A percentile compares a stretch with the other conserved stretches of the same genome.
These are phyloP conservation scores for Entomyzon cyanotis DNA, from an alignment of 2,113 vertebrate species.

Conservation along the genomic window DNA sequence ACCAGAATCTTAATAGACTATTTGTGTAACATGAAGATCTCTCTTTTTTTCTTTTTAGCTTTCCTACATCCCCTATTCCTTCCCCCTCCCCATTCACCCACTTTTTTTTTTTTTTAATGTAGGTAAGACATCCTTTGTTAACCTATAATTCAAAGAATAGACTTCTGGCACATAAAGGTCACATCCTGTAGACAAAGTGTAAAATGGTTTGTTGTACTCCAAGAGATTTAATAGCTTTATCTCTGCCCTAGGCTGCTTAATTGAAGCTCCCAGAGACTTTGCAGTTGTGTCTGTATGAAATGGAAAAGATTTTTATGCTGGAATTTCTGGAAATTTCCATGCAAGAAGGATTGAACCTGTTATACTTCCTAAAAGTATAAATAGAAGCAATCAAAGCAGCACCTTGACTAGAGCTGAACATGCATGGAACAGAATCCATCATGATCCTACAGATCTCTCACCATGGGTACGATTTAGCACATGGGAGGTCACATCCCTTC, in stretches of 20 bases:
- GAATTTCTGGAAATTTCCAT: background rate
- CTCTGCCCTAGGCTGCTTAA: background rate
- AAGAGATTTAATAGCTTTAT: background rate
- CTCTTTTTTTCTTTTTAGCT: background rate
- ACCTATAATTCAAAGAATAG: background rate
- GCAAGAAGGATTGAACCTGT: background rate
- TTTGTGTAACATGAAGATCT: background rate
- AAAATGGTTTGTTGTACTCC: conserved; percentile 30
- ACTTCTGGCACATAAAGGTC: conserved; percentile 11
- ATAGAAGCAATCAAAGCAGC: background rate
- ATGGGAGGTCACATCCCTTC: background rate
- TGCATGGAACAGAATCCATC: background rate
- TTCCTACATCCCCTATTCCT: too few species aligned
- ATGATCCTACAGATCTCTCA: background rate
- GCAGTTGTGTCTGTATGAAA: background rate
- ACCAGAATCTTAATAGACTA: background rate
- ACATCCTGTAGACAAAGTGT: background rate
- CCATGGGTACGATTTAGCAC: background rate
- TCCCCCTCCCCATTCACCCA: rapidly evolving
- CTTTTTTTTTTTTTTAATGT: background rate
- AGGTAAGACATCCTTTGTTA: background rate
- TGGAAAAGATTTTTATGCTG: background rate
- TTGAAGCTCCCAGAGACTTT: background rate
- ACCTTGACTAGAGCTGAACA: background rate
- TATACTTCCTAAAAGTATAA: background rate